These are phyloP conservation scores for Psettodes erumei DNA, from an alignment of 2,113 vertebrate genomes.

Conservation along the genomic window DNA sequence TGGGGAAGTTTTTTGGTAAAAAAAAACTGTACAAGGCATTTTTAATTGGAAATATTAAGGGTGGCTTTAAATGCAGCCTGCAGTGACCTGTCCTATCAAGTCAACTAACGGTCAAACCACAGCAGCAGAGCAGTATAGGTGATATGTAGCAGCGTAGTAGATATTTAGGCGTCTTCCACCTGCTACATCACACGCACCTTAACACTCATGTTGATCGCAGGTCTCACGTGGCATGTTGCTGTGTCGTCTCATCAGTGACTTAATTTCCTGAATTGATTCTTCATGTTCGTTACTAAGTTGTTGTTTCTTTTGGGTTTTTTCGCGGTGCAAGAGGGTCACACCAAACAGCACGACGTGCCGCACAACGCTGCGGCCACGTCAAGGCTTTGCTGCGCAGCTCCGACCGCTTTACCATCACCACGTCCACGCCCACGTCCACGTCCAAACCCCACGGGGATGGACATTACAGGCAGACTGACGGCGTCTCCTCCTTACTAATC, in stretches of 20 bases:
- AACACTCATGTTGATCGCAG: conserved; percentile 6
- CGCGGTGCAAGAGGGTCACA: conserved; percentile 55
- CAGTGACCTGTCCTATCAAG: background rate
- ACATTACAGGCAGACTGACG: conserved; percentile 22
- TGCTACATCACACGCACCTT: conserved; percentile 49
- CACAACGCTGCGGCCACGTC: conserved; percentile 37
- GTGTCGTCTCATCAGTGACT: conserved; percentile 18
- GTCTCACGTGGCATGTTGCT: conserved; percentile 13
- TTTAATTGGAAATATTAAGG: background rate
- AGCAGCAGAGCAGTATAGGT: background rate
- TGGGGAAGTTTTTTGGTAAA: too few relatives aligned
- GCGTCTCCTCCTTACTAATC: conserved; percentile 27
- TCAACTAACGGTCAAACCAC: background rate
- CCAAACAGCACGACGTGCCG: conserved; percentile 45
- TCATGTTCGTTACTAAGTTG: conserved; percentile 64
- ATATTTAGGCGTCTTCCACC: conserved; percentile 41
- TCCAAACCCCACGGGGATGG: conserved; percentile 5
- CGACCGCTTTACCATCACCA: conserved; percentile 29
- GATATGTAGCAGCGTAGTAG: conserved; percentile 31
- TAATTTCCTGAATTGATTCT: conserved; percentile 56
- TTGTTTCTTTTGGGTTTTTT: conserved; percentile 34
- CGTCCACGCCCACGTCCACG: too few relatives aligned
- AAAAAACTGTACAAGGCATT: too few relatives aligned
- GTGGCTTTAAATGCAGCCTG: background rate
- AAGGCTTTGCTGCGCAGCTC: conserved; percentile 39